Evolutionary conservation across 92 coral and sea anemone species (phyloP).

Genomic region (Parazoanthus swiftii): DNA sequence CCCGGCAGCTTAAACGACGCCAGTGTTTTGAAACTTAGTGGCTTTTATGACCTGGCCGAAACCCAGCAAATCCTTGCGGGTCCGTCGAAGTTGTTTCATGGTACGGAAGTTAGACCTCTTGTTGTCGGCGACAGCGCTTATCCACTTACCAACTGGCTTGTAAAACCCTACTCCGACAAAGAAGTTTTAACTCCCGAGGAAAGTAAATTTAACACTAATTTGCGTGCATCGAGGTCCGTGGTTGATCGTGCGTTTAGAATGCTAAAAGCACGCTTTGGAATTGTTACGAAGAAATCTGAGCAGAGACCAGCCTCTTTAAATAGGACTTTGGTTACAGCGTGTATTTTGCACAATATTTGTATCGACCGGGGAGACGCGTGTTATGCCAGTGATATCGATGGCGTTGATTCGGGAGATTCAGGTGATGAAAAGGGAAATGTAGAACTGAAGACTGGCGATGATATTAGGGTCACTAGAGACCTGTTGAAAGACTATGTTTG

Average conservation of each 20-base stretch:
- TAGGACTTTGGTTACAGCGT: constrained; percentile 13
- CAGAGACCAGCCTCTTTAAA: not conserved
- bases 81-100: not conserved
- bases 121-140: constrained; percentile 5
- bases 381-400: not conserved
- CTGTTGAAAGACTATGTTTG: constrained; percentile 7
- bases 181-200: constrained; percentile 1
- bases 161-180: not conserved
- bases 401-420: not conserved
- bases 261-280: constrained; percentile 20
- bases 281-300: constrained; percentile 9
- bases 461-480: not conserved
- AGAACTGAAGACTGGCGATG: not conserved
- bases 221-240: not conserved
- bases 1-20: constrained; percentile 61
- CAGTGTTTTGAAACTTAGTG: constrained; percentile 45
- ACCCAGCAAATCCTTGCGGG: not conserved
- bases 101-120: not conserved
- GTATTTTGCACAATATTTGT: constrained; percentile 26
- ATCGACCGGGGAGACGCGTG: constrained; percentile 17
- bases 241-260: constrained; percentile 14
- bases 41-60: constrained; percentile 1
- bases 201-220: constrained; percentile 24
- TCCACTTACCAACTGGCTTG: constrained; percentile 14
- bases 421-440: not conserved